Percentiles rank a stretch among this genome's conserved stretches.
Conservation (phyloP, 2,888 invertebrate species). For the Opisthograptis luteolata region DNA sequence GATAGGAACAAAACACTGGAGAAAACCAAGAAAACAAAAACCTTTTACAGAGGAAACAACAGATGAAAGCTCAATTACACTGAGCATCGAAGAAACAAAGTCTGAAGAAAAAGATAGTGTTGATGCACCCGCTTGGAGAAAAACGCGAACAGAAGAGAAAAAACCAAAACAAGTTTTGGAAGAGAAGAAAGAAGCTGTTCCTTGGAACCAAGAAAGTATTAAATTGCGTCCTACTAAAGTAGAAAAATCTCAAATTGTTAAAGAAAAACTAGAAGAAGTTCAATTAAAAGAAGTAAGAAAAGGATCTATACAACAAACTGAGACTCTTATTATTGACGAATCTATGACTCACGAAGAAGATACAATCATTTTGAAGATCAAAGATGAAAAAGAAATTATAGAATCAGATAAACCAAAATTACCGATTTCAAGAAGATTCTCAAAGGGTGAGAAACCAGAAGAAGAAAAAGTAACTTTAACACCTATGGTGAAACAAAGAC, state of each 20-base stretch:
- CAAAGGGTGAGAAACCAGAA: conserved; percentile 18
- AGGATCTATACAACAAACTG: conserved; percentile 63
- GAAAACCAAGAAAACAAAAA: conserved; percentile 28
- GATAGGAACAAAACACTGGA: conserved; percentile 25
- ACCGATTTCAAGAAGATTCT: conserved; percentile 1
- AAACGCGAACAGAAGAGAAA: conserved; percentile 41
- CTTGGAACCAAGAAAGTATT: conserved; percentile 86
- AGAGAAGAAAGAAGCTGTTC: conserved; percentile 67
- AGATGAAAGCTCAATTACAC: conserved; percentile 3
- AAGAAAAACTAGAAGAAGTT: conserved; percentile 80
- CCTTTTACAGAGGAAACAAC: neutral
- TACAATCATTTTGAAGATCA: conserved; percentile 78
- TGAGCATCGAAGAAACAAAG: conserved; percentile 17
- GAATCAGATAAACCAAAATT: conserved; percentile 4
- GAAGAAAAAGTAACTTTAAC: conserved; percentile 3
- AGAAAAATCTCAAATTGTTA: conserved; percentile 78
- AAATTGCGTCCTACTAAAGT: conserved; percentile 85
- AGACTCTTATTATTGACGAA: conserved; percentile 77
- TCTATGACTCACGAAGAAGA: conserved; percentile 84
- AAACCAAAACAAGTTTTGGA: conserved; percentile 37
- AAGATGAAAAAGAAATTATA: conserved; percentile 43
- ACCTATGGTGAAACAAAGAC: neutral
- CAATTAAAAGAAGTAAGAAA: conserved; percentile 66
- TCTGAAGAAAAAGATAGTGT: conserved; percentile 19
- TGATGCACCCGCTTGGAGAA: conserved; percentile 36